phyloP scores from a whole-genome alignment of 1,140 invertebrate species.

The Diabrotica virgifera region DNA sequence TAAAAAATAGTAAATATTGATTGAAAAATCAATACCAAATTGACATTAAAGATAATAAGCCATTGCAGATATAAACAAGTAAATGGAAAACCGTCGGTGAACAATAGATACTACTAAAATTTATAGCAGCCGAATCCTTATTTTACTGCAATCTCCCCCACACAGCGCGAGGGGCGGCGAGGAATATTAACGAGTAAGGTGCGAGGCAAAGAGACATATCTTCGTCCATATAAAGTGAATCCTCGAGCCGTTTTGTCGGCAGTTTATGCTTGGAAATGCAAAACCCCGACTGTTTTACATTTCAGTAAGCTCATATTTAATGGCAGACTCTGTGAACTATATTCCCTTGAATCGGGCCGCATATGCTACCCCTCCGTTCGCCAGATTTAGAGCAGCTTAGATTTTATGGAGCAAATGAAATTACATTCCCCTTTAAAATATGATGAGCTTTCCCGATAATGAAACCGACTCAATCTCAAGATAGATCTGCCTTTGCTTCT shows the following conservation, averaged over 20 bases:
- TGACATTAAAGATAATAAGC: no score
- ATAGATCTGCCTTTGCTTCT: conserved; percentile 26
- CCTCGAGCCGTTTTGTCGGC: conserved; percentile 49
- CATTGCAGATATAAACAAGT: no score
- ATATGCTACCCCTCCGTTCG: conserved; percentile 44
- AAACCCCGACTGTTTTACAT: conserved; percentile 50
- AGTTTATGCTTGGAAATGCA: conserved; percentile 50
- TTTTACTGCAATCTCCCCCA: conserved; percentile 9
- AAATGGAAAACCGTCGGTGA: no score
- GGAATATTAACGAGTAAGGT: conserved; percentile 33
- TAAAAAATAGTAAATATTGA: no score
- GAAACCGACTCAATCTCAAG: conserved; percentile 46
- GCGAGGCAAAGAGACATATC: conserved; percentile 34
- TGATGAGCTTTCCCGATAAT: conserved; percentile 50
- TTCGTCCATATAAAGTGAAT: conserved; percentile 46
- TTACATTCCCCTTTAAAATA: conserved; percentile 51
- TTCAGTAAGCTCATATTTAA: conserved; percentile 52
- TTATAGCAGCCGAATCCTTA: not conserved
- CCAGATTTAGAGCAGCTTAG: conserved; percentile 49
- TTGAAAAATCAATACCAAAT: no score
- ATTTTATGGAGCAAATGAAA: conserved; percentile 52
- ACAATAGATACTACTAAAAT: not conserved
- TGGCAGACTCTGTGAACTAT: conserved; percentile 47
- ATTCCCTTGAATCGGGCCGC: conserved; percentile 41
- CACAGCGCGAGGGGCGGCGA: conserved; percentile 4